Evolutionary conservation across 2,888 invertebrate species (phyloP), one percentile per base, ranked within the genome.

Genomic region (Molanna angustata): DNA sequence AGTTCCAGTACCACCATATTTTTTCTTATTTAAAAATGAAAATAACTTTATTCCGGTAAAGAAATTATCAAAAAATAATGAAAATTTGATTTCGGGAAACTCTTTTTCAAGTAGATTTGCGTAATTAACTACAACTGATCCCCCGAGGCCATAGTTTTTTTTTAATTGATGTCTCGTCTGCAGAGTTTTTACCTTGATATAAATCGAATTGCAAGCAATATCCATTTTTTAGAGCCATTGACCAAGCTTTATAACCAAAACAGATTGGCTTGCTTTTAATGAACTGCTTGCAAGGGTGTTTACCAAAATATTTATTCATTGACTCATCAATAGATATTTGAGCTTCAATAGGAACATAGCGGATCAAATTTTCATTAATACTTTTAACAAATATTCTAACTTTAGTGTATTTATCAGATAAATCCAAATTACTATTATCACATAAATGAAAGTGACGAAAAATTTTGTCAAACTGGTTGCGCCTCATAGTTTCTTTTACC

Each of bases 371-470:
- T 35, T 35, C 35, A 35, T 35, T 35, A 35, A 35, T 35, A 35
- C 35, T 35, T 13, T 35, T 11, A 11, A 35, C 35, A 35, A 35
- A 35, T 35, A 13, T 35, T 14, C 35, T 35, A 4, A 35, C 35
- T 35, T n/a, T n/a, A 35, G 35, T 35, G 14, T 35, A 35, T 35
- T 35, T 35, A 14, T 35, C 35, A n/a, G 13, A 35, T 35, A 35
- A 35, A 14, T 35, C 14, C 14, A 35, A 35, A 35, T 35, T 35
- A 35, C 14, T 35, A 35, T 35, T 35, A 35, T 35, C 35, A 14
- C 35, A 35, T 35, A 35, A 35, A 35, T 35, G 35, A n/a, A 35
- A 35, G 35, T 35, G 35, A 35, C 35, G 35, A 13, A 35, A 35
- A 13, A 35, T 35, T 35, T 35, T 14, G 35, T 35, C 35, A 14